Percentiles rank a stretch among this genome's conserved stretches.
These are phyloP conservation scores for Lepus oiostolus DNA, from an alignment of 2,797 vertebrate species.

Conservation along the genomic window DNA sequence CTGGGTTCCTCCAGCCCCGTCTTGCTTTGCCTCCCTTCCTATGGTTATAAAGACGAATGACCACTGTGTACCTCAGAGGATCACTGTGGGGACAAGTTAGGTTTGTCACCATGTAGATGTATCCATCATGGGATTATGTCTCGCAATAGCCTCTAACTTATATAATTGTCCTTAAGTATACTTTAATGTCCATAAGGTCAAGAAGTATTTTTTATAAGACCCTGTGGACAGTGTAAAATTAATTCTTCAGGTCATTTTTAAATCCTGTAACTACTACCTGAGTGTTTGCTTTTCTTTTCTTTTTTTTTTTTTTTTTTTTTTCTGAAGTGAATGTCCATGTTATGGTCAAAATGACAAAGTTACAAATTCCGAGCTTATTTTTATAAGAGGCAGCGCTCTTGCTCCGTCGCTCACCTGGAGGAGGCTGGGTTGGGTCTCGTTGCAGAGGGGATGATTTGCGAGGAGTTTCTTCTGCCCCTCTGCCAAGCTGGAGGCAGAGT, in stretches of 20 bases:
- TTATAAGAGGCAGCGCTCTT: not conserved
- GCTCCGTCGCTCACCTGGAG: not conserved
- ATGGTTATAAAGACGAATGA: not conserved
- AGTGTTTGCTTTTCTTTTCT: not conserved
- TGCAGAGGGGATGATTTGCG: not conserved
- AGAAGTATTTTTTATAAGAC: not conserved
- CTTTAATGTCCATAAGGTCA: conserved; percentile 15
- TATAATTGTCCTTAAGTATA: not conserved
- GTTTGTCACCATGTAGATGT: not conserved
- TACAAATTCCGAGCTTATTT: conserved; percentile 1
- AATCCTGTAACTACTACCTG: not conserved
- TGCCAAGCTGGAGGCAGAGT: not conserved
- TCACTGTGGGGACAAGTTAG: not conserved
- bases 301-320: too few relatives aligned
- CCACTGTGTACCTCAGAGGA: not conserved
- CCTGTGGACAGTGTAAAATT: not conserved
- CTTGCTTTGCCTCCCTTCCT: not conserved
- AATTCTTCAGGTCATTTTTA: conserved; percentile 30
- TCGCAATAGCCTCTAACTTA: conserved; percentile 9
- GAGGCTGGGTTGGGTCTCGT: not conserved
- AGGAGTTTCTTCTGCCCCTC: not conserved
- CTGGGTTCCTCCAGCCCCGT: not conserved
- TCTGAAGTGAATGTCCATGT: not conserved
- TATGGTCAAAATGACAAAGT: not conserved
- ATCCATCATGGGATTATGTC: not conserved